Conservation (phyloP, 2,113 vertebrate species). For the Catagonus wagneri region DNA sequence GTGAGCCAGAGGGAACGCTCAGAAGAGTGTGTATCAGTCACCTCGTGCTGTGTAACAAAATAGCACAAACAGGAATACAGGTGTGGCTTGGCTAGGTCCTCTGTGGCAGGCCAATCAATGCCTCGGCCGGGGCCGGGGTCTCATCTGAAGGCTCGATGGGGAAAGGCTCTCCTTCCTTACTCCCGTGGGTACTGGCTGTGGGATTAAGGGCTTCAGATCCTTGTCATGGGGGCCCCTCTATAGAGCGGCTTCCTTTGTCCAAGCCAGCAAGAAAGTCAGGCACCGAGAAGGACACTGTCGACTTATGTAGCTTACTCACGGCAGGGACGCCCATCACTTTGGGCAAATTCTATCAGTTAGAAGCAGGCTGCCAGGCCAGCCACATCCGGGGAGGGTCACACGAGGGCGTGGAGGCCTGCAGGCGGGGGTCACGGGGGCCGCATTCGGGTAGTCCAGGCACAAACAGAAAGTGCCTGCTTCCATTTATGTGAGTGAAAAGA, state of each 20-base stretch:
- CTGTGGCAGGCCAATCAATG: background rate
- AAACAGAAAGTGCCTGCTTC: fast-evolving
- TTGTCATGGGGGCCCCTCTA: background rate
- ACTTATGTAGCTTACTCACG: background rate
- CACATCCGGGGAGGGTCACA: background rate
- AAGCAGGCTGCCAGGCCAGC: background rate
- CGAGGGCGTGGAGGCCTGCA: background rate
- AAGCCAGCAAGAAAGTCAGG: background rate
- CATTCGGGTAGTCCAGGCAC: background rate
- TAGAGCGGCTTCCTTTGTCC: background rate
- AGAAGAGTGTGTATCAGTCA: fast-evolving
- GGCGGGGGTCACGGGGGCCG: background rate
- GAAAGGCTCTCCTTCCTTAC: background rate
- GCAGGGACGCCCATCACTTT: background rate
- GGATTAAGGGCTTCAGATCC: background rate
- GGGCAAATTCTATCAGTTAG: background rate
- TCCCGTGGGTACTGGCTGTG: background rate
- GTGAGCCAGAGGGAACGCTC: background rate
- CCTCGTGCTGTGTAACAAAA: fast-evolving
- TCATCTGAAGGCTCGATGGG: background rate
- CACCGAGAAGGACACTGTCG: background rate
- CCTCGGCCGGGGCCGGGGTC: background rate
- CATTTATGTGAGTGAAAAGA: background rate
- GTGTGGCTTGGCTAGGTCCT: background rate
- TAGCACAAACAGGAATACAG: background rate